Evolutionary conservation across 2,113 vertebrate species (phyloP).

Genomic region (Baryphthengus martii): DNA sequence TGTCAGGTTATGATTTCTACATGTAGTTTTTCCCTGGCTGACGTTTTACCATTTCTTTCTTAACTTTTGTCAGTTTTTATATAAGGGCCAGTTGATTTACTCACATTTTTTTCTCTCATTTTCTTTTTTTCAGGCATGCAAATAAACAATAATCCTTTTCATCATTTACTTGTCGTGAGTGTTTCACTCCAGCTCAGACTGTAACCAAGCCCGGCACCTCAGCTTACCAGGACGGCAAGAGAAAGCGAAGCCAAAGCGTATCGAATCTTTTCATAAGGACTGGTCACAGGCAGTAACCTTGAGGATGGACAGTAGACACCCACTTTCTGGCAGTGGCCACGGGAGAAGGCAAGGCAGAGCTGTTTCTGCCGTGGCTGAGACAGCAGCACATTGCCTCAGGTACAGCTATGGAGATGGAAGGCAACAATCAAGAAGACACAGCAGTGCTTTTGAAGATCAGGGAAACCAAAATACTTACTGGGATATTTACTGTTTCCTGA

Average conservation of each 20-base stretch:
- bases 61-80: background rate
- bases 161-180: background rate
- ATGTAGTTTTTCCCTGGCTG: background rate
- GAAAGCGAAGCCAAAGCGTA: background rate
- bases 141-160: background rate
- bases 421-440: background rate
- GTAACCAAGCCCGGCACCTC: background rate
- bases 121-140: background rate
- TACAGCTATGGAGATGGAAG: background rate
- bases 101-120: rapidly evolving
- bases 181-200: background rate
- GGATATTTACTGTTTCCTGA: background rate
- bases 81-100: background rate
- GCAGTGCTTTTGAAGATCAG: background rate
- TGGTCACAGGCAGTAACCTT: background rate
- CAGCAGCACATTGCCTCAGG: background rate
- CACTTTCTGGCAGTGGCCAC: background rate
- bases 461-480: background rate
- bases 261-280: background rate
- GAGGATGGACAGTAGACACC: background rate
- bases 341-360: background rate
- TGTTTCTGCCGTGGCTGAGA: background rate
- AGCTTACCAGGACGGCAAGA: background rate
- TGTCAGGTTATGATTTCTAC: background rate
- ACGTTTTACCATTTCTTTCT: background rate